Base-by-base conservation (phyloP, 2,888 invertebrate genomes). In the Synanthedon tipuliformis region DNA sequence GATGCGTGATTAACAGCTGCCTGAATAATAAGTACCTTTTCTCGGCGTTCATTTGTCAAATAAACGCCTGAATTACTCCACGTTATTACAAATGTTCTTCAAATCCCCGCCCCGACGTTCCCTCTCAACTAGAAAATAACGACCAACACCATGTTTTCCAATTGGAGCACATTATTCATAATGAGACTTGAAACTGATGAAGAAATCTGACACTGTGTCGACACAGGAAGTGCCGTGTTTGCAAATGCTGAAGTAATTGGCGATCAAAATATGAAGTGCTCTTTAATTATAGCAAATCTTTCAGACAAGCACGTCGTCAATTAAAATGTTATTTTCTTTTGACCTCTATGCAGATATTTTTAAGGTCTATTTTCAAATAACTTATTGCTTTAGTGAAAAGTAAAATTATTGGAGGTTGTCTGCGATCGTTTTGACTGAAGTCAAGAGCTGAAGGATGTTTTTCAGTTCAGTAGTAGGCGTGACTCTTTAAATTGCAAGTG, bases 31-130 rank as follows among this genome's bases (percentile, higher is more conserved):
- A 54, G 53, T 55, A 54, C 57, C 61, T 61, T 62, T 61, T 53
- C 52, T 55, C 54, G 54, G 52, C 56, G 57, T 68, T 69, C 70
- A 73, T 70, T 71, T 73, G 67, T 69, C 69, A 72, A 75, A 73
- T 70, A 61, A 69, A 64, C 70, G 68, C 66, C 56, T 63, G 67
- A 75, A 73, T 69, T 69, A 68, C 66, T 58, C 62, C 56, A 58
- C 55, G 56, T 55, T 50, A 59, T 62, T 55, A 54, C 65, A 64
- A 54, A 62, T 62, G 56, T 72, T 74, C 59, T 49, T 23, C 12
- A 49, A 49, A 16, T 49, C 49, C 49, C 49, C 49, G 49, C 49
- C 49, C 49, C 49, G 49, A 49, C 49, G 49, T 23, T 12, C 23
- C 45, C 15, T 45, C 15, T 15, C 18, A 45, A 45, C 45, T 45